Base-by-base conservation (phyloP, 2,113 vertebrate species). In the Chamaetylas fuelleborni region DNA sequence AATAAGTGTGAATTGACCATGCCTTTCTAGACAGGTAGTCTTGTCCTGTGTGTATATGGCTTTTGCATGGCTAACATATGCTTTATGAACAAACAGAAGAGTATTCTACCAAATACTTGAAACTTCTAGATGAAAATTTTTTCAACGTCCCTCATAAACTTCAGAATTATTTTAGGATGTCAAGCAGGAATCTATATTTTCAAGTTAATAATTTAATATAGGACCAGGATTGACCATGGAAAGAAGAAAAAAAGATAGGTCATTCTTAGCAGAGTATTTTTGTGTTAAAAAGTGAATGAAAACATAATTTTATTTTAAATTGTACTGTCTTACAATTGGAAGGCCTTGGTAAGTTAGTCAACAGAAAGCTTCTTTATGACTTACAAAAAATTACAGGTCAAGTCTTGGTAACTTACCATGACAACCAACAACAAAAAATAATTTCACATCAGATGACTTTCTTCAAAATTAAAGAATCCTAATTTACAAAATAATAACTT, bases 51-150 rank as follows among this genome's bases (percentile, higher is more conserved):
- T 10, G 2, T 69, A 91, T 19, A 8, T 95, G 87, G 74, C 91
- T 92, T 95, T 76, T 92, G 91, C 94, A 87, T 91, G 93, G 86
- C 86, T 89, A 34, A 79, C 28, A 23, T 78, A 51, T 13, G 73
- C 57, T 95, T 85, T 69, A 33, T 51, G 61, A 61, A 69, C 45
- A 78, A 88, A 71, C 6, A 53, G 43, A 36, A 38, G 29, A 48
- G 19, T 64, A 48, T 81, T 81, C 40, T 53, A 56, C 23, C 53
- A 76, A 84, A 69, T 79, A 48, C 4, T 64, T 64, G 22, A 71
- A 94, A 79, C 5, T 69, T 19, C 38, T 62, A 31, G 42, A 36
- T 67, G 36, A 61, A 73, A 19, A 0, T n/a, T 26, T 57, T 72
- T 90, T 74, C 26, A 45, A 14, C 17, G 58, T 71, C 19, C 23